phyloP scores from a whole-genome alignment of 2,113 vertebrate species.

The Stigmatopora argus region DNA sequence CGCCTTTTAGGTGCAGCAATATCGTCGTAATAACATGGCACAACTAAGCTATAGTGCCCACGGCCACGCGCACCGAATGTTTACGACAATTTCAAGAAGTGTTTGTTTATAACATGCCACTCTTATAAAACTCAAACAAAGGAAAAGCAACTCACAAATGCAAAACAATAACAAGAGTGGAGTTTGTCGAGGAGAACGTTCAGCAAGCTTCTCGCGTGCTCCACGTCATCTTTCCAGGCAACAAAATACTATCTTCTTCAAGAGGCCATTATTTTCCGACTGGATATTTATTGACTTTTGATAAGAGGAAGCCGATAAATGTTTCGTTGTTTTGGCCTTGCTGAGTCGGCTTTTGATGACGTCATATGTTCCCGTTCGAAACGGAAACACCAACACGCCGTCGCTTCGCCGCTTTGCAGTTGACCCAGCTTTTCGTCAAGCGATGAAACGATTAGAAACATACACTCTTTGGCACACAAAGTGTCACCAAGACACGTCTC shows the following conservation, averaged over 20 bases:
- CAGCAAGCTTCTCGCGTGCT: neutral
- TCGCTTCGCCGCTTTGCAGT: neutral
- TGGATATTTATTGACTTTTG: neutral
- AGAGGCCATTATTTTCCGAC: neutral
- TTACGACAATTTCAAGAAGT: too few relatives aligned
- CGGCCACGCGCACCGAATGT: too few relatives aligned
- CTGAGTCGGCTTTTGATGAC: conserved; percentile 21
- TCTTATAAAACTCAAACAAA: too few relatives aligned
- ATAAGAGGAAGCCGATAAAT: neutral
- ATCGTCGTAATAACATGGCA: too few relatives aligned
- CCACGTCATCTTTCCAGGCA: neutral
- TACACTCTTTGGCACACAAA: neutral
- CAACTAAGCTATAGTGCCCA: too few relatives aligned
- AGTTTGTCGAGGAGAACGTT: neutral
- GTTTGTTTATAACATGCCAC: too few relatives aligned
- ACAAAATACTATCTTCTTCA: neutral
- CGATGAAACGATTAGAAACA: neutral
- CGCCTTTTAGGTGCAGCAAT: too few relatives aligned
- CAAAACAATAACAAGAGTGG: neutral
- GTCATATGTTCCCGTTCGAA: neutral
- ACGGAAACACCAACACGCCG: neutral
- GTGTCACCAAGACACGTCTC: neutral
- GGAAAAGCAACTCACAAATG: too few relatives aligned
- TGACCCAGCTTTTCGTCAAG: neutral
- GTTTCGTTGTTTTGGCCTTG: conserved; percentile 28